A percentile compares a stretch with the other conserved stretches of the same genome.
Evolutionary conservation across 1,140 invertebrate species (phyloP).

Genomic region (Dreissena polymorpha): DNA sequence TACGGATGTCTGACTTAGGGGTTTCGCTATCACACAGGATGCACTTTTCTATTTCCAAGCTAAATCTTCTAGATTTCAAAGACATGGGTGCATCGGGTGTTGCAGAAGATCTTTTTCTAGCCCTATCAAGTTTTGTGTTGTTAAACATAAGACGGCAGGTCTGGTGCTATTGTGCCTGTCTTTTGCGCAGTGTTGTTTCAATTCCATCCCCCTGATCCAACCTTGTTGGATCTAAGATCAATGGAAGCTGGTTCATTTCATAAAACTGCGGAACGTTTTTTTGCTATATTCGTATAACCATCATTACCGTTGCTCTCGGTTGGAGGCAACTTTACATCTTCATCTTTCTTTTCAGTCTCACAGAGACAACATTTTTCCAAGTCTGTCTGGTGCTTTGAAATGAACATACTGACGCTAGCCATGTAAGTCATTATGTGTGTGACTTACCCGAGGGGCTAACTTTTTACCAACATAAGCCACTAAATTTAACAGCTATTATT

Average conservation of each 20-base stretch:
- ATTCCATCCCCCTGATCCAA: conserved; percentile 49
- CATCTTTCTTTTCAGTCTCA: conserved; percentile 33
- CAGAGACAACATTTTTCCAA: conserved; percentile 46
- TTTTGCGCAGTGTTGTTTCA: conserved; percentile 28
- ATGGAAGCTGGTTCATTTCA: conserved; percentile 22
- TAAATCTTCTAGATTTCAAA: neutral
- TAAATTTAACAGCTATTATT: too few relatives aligned
- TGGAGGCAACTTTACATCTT: conserved; percentile 31
- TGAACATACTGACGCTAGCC: neutral
- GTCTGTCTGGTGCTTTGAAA: neutral
- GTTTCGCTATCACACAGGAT: conserved; percentile 16
- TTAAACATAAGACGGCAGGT: conserved; percentile 22
- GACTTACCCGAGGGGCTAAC: too few relatives aligned
- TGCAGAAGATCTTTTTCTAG: neutral
- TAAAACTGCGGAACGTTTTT: conserved; percentile 43
- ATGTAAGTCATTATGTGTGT: neutral
- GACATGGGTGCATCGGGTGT: neutral
- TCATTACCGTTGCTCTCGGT: neutral
- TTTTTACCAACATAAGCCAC: too few relatives aligned
- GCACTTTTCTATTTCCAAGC: neutral
- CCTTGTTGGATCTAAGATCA: conserved; percentile 32
- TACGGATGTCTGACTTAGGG: neutral
- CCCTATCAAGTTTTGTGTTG: conserved; percentile 23
- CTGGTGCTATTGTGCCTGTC: conserved; percentile 22
- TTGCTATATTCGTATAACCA: conserved; percentile 22